Base-by-base conservation (phyloP, 2,113 vertebrate species). In the Cyphomyrus plagiostoma region DNA sequence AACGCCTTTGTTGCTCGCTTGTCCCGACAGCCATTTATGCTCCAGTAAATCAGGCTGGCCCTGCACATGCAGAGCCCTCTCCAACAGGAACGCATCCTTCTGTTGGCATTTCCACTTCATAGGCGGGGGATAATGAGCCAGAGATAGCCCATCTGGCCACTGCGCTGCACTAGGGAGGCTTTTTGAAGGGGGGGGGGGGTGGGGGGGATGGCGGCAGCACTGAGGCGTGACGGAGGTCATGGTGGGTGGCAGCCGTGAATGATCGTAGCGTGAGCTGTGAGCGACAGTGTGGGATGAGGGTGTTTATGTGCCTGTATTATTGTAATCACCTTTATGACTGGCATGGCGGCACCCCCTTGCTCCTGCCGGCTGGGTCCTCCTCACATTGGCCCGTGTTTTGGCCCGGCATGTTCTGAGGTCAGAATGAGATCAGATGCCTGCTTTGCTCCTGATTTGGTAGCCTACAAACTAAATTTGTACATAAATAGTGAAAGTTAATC, bases 101-200 rank as follows among this genome's bases (percentile, higher is more conserved):
- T 94, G 93, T 93, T 96, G 95, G 95, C 95, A 93, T 96, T 96
- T 96, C 95, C 94, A 95, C 94, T 96, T 96, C 93, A 93, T 92
- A 94, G 94, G 89, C 92, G 66, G 95, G 94, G 95, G 94, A 96
- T 96, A 96, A 96, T 95, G 95, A 96, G 96, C 94, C 95, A 95
- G 94, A 96, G 93, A 96, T 89, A 90, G 94, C 95, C 96, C 96
- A 97, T 97, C 96, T 97, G 97, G 96, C 93, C 94, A 89, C 92
- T 94, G 94, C 74, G 94, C 93, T 89, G 93, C 94, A 93, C 93
- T 93, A 92, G 93, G 91, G 92, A 91, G 94, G 85, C 94, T 93
- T 92, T 3, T 86, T 83, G 46, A 77, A 45, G 62, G 82, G 92
- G 94, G 94, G 84, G 46, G 49, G 53, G 58, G 62, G 26, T 49